A percentile compares a stretch with the other conserved stretches of the same genome.
These are phyloP conservation scores for Tychaedon coryphoeus DNA, from an alignment of 2,113 vertebrate genomes.

Conservation along the genomic window DNA sequence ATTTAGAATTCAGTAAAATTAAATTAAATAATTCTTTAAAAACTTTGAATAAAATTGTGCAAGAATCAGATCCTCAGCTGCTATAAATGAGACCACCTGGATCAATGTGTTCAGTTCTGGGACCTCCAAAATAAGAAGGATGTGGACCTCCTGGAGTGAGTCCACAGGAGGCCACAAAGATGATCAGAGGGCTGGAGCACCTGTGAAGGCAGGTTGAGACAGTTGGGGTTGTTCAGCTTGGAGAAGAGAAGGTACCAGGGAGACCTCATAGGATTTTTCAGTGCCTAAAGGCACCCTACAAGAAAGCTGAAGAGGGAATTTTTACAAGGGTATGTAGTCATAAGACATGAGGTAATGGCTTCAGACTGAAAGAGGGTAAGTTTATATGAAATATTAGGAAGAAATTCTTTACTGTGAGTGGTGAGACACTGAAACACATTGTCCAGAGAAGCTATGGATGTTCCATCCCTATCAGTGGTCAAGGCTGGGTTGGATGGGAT, in stretches of 20 bases:
- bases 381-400: background rate
- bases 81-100: background rate
- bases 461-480: background rate
- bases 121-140: background rate
- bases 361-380: background rate
- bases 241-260: no score
- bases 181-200: background rate
- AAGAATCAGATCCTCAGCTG: background rate
- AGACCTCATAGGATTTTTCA: no score
- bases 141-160: fast-evolving
- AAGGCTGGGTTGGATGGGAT: background rate
- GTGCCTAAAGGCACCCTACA: no score
- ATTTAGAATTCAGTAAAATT: background rate
- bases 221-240: no score
- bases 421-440: background rate
- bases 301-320: background rate
- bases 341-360: background rate
- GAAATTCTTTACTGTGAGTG: background rate
- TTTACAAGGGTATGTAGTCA: background rate
- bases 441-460: background rate
- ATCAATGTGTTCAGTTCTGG: background rate
- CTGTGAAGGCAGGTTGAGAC: background rate
- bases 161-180: background rate
- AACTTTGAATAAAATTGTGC: background rate
- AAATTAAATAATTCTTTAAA: background rate